These are phyloP conservation scores for Brachionus rotundiformis DNA, from an alignment of 1,140 invertebrate species.

Conservation along the genomic window DNA sequence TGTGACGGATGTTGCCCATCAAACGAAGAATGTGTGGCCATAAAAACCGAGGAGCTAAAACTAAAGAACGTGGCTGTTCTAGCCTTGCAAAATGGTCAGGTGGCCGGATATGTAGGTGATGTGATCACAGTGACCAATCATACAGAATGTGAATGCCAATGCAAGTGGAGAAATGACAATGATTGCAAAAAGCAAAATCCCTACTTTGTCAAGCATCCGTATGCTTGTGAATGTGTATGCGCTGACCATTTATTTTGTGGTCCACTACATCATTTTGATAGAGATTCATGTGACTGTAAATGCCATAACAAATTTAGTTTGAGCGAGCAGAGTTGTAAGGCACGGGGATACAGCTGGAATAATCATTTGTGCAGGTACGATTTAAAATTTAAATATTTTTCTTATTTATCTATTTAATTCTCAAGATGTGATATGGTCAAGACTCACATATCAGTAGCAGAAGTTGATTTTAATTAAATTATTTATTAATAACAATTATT, in stretches of 20 bases:
- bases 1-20: conserved; percentile 44
- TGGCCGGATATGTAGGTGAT: background rate
- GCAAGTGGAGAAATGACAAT: conserved; percentile 38
- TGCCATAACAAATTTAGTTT: background rate
- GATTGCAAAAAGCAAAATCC: conserved; percentile 6
- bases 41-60: background rate
- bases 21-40: conserved; percentile 45
- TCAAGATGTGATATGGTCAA: background rate
- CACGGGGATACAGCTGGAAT: background rate
- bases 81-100: background rate
- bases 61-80: conserved; percentile 24
- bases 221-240: conserved; percentile 44
- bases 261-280: conserved; percentile 16
- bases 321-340: background rate
- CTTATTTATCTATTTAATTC: background rate
- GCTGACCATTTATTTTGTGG: conserved; percentile 3
- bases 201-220: conserved; percentile 20
- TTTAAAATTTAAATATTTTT: background rate
- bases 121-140: conserved; percentile 26
- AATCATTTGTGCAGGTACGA: background rate
- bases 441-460: background rate
- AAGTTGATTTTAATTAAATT: background rate
- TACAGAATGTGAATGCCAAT: conserved; percentile 48
- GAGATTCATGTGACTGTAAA: conserved; percentile 30
- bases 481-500: background rate